Base-by-base conservation (phyloP, 2,113 vertebrate genomes). In the Corythornis vintsioides region DNA sequence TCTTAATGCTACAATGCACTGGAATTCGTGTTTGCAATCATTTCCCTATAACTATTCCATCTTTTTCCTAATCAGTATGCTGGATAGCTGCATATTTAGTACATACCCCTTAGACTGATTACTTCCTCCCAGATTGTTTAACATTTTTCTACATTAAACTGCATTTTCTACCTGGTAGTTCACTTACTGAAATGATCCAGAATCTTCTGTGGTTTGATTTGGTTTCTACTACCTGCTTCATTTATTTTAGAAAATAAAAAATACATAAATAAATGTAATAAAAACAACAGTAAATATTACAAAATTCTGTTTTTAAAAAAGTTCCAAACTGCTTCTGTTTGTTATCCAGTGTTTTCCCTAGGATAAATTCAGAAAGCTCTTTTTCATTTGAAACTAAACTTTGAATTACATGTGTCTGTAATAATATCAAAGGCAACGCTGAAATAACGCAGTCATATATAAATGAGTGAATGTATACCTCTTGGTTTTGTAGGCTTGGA, bases 101-200 rank as follows among this genome's bases (percentile, higher is more conserved):
- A 88, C 75, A 83, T 90, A 90, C 74, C 67, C 55, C 80, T 93
- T 88, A 91, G 81, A 79, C 48, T 57, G 65, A 80, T 89, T 91
- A 64, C 40, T 90, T 88, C 50, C 28, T 94, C 94, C 91, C 84
- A 65, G 65, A 57, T 94, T 94, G 89, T 94, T 91, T 65, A 94
- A 93, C 92, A 95, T 88, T 95, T 88, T 94, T 96, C 86, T 94
- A 83, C 86, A 89, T 84, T 93, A 91, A 89, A 70, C 66, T 86
- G 64, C 33, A 70, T 95, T 90, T 96, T 67, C 48, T 85, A 91
- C 61, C 56, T 85, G 56, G 19, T 86, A 88, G 53, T 88, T 91
- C 76, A 57, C 69, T 71, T 43, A 84, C 48, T 67, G 82, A 85
- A 80, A 73, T 70, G 20, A 73, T 81, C 56, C 33, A 76, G 78